Evolutionary conservation across 2,113 vertebrate genomes (phyloP), one percentile per base, ranked within the genome.

Genomic region (Pongo pygmaeus): DNA sequence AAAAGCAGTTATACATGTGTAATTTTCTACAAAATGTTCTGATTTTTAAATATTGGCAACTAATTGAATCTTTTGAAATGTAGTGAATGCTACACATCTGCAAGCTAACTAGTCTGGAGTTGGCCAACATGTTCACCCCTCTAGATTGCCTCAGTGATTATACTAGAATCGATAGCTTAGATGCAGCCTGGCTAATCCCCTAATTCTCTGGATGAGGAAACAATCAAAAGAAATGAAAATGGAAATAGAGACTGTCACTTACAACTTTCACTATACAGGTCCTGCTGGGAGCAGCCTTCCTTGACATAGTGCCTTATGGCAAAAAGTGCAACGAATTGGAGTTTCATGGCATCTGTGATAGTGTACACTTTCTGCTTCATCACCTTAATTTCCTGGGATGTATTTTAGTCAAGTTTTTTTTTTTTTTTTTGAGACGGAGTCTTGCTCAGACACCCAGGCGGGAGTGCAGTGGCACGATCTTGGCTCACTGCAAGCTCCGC

Each of bases 301-400:
- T 70, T 12, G 50, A 86, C 72, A 43, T 8, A 17, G 18, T 96
- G 38, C 59, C 50, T 38, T 38, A 17, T 5, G 27, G 25, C 4
- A 5, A 46, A 20, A 86, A 85, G 55, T 38, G 43, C 3, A 8
- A 91, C 43, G 52, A 75, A 59, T 84, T 23, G 64, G 85, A 79
- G 32, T 57, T 95, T 75, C 38, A 35, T 17, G 43, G 22, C 81
- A 83, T 50, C 64, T 85, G 22, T 64, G 80, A 72, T 43, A 64
- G 14, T 11, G 25, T 27, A 8, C 16, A 79, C 27, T 83, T 81
- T 93, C 80, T 46, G 74, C 77, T 81, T 95, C 55, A 32, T 86
- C 55, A 61, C 92, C 91, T 93, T 75, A 32, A 91, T 93, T 97
- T 94, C 67, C 92, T 43, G 27, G n/a, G 23, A 25, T 61, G 35